A percentile compares a stretch with the other conserved stretches of the same genome.
These are phyloP conservation scores for Cataglyphis livida DNA, from an alignment of 2,888 invertebrate genomes.

Conservation along the genomic window DNA sequence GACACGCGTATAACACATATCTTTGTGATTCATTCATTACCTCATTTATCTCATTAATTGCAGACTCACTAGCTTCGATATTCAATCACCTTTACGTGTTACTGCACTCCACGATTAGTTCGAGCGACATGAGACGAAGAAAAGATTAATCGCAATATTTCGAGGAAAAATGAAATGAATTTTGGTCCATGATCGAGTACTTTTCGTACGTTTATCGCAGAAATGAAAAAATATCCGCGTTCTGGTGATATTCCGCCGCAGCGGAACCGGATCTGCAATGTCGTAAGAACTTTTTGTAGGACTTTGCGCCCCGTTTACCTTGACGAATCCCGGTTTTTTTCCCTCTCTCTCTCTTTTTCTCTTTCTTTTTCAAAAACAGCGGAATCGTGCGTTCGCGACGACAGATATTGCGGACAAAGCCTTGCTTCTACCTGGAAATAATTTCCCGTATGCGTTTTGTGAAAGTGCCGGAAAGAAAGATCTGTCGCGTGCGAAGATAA, in stretches of 20 bases:
- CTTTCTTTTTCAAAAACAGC: background rate
- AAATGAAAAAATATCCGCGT: background rate
- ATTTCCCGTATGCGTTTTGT: background rate
- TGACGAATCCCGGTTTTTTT: background rate
- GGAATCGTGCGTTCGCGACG: background rate
- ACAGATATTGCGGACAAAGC: background rate
- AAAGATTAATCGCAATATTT: background rate
- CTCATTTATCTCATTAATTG: background rate
- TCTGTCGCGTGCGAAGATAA: background rate
- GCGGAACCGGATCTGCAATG: constrained; percentile 1
- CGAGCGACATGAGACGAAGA: background rate
- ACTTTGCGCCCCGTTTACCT: constrained; percentile 39
- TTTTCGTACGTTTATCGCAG: background rate
- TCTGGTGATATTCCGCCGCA: background rate
- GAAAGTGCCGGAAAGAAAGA: constrained; percentile 22
- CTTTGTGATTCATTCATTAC: constrained; percentile 5
- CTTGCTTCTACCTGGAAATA: constrained; percentile 2
- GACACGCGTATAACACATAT: background rate
- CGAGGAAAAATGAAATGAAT: background rate
- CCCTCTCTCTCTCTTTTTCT: background rate
- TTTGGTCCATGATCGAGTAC: background rate
- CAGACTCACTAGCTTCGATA: background rate
- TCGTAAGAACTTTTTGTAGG: constrained; percentile 23
- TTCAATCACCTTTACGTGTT: background rate
- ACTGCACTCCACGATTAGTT: background rate